A percentile compares a stretch with the other conserved stretches of the same genome.
phyloP scores from a whole-genome alignment of 2,797 vertebrate genomes.

The Ctenopoma kingsleyae region DNA sequence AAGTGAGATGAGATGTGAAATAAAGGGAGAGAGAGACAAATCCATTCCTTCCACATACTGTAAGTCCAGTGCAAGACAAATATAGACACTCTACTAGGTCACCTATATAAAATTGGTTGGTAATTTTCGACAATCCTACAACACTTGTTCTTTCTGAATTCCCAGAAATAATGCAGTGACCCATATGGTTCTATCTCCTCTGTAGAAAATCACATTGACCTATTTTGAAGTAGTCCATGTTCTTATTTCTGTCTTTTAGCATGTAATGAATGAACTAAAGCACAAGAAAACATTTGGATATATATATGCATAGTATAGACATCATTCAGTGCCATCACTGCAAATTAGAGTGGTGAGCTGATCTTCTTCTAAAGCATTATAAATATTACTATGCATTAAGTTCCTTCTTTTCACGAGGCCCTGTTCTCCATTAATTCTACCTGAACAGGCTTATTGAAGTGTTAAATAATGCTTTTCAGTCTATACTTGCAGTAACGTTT shows the following conservation, averaged over 20 bases:
- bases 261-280: conserved; percentile 56
- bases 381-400: too few relatives aligned
- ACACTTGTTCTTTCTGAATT: conserved; percentile 76
- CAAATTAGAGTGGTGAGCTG: too few relatives aligned
- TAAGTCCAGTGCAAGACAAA: conserved; percentile 69
- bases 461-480: conserved; percentile 6
- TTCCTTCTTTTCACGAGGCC: too few relatives aligned
- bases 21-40: conserved; percentile 46
- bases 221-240: conserved; percentile 84
- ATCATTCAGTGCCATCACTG: conserved; percentile 6
- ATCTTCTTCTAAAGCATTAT: too few relatives aligned
- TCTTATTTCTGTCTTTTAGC: conserved; percentile 76
- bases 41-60: conserved; percentile 44
- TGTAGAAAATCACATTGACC: conserved; percentile 83
- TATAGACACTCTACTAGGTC: conserved; percentile 82
- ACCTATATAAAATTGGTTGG: conserved; percentile 83
- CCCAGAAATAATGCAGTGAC: conserved; percentile 87
- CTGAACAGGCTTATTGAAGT: neutral
- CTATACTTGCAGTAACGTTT: neutral
- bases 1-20: conserved; percentile 48
- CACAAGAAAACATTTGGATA: conserved; percentile 19
- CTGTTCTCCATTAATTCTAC: too few relatives aligned
- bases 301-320: neutral
- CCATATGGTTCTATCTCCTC: conserved; percentile 81
- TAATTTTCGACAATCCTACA: conserved; percentile 81